phyloP scores from a whole-genome alignment of 2,888 invertebrate species.

The Eupithecia abbreviata region DNA sequence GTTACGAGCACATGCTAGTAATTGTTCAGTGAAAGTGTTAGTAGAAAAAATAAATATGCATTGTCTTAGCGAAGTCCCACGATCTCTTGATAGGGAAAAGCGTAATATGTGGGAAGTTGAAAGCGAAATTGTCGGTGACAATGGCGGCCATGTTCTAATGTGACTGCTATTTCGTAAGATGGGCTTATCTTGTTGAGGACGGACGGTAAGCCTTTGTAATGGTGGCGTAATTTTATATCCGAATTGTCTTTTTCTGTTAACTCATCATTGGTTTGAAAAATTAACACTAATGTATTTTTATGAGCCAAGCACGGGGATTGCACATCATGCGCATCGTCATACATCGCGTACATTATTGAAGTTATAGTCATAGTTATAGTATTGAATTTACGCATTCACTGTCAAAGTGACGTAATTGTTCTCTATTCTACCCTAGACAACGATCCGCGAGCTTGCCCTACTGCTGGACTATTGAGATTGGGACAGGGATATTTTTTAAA shows the following conservation, averaged over 20 bases:
- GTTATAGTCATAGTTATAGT: no score
- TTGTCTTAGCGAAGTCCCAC: slow-evolving; percentile 75
- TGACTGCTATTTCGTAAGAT: slow-evolving; percentile 48
- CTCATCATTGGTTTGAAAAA: neutral
- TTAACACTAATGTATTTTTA: neutral
- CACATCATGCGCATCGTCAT: no score
- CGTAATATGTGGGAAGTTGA: slow-evolving; percentile 78
- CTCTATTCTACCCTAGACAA: no score
- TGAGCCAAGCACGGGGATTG: neutral
- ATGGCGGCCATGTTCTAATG: slow-evolving; percentile 54
- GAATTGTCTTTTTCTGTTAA: slow-evolving; percentile 11
- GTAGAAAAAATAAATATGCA: slow-evolving; percentile 73
- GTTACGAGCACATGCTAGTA: slow-evolving; percentile 57
- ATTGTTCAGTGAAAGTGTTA: slow-evolving; percentile 78
- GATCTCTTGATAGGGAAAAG: slow-evolving; percentile 80
- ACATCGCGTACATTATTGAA: no score
- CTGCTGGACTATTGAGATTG: neutral
- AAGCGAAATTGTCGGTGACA: slow-evolving; percentile 74
- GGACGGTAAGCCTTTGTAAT: slow-evolving; percentile 38
- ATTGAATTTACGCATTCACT: no score
- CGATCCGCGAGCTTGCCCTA: no score
- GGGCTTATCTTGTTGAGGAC: slow-evolving; percentile 33
- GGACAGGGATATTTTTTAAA: neutral
- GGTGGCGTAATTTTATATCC: slow-evolving; percentile 18
- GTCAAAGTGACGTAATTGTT: no score